Percentiles rank a stretch among this genome's conserved stretches.
These are phyloP conservation scores for Charina bottae DNA, from an alignment of 2,113 vertebrate species.

Conservation along the genomic window DNA sequence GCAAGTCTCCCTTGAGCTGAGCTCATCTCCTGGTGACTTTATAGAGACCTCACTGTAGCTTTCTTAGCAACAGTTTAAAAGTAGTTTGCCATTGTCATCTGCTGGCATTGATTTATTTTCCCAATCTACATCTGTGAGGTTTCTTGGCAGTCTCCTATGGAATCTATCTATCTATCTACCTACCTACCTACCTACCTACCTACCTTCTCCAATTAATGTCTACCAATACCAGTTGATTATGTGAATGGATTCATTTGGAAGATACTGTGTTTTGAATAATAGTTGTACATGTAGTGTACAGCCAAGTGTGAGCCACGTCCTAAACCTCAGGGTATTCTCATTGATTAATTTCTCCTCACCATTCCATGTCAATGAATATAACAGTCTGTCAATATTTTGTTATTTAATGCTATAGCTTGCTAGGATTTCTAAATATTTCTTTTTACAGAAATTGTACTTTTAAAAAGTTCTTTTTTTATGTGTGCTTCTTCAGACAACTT, in stretches of 20 bases:
- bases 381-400: not conserved
- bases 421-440: not conserved
- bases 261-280: not conserved
- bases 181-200: too few species aligned
- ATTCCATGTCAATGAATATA: not conserved
- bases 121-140: not conserved
- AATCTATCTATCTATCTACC: not conserved
- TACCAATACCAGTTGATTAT: not conserved
- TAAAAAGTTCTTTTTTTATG: not conserved
- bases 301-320: not conserved
- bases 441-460: not conserved
- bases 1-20: not conserved
- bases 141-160: not conserved
- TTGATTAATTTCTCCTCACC: not conserved
- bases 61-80: not conserved
- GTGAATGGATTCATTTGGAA: not conserved
- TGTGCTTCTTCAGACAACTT: slow-evolving; percentile 49
- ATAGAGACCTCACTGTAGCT: not conserved
- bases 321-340: not conserved
- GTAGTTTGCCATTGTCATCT: not conserved
- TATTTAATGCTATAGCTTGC: not conserved
- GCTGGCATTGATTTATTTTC: not conserved
- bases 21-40: not conserved
- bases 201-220: not conserved
- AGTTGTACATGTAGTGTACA: not conserved